Percentiles rank a stretch among this genome's conserved stretches.
phyloP scores from a whole-genome alignment of 2,113 vertebrate species.

The Ctenodactylus gundi region DNA sequence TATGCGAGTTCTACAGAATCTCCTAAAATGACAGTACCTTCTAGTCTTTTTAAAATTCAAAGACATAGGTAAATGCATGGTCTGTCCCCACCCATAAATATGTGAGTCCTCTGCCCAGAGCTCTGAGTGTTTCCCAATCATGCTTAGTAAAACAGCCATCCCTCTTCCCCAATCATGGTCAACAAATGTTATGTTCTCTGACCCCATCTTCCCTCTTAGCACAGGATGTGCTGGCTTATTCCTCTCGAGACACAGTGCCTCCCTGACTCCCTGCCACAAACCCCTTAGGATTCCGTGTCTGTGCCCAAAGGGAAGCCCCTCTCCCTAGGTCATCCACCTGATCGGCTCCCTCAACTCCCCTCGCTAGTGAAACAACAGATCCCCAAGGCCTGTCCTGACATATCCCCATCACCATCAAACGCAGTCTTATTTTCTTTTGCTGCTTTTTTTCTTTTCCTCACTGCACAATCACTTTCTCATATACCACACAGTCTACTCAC shows the following conservation, averaged over 20 bases:
- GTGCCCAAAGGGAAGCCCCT: background rate
- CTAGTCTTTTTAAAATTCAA: background rate
- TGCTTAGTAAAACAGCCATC: background rate
- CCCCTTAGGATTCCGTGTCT: background rate
- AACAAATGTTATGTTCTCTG: rapidly evolving
- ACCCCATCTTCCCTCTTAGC: background rate
- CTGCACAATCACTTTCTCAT: background rate
- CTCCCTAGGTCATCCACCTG: background rate
- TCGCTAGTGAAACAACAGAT: background rate
- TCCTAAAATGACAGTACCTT: background rate
- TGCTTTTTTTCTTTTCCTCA: background rate
- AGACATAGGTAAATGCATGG: background rate
- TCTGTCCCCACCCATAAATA: background rate
- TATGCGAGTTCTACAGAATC: background rate
- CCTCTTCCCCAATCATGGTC: background rate
- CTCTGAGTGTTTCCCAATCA: background rate
- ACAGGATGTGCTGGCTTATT: background rate
- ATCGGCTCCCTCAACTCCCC: background rate
- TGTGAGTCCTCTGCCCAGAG: background rate
- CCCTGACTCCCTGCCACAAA: background rate
- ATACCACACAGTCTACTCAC: background rate
- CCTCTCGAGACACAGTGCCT: background rate
- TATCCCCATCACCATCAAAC: background rate
- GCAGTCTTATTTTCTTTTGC: background rate
- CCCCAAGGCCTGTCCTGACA: background rate